Evolutionary conservation across 1,140 invertebrate genomes (phyloP).

Genomic region (Trichogramma pretiosum): DNA sequence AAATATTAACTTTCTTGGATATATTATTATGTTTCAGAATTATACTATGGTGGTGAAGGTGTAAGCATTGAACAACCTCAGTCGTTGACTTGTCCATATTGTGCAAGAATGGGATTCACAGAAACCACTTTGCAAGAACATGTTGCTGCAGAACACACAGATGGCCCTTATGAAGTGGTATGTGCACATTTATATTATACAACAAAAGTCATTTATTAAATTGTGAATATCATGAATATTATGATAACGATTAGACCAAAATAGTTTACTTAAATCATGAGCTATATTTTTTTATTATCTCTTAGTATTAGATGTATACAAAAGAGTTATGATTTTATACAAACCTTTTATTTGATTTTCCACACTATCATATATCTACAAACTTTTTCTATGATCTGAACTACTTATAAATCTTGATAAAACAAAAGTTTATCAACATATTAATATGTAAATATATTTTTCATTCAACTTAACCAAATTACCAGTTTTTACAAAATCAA

Average conservation of each 20-base stretch:
- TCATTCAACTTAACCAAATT: conserved; percentile 4
- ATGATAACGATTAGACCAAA: background rate
- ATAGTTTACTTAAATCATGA: background rate
- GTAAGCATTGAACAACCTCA: conserved; percentile 83
- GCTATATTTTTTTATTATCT: background rate
- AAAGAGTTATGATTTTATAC: too few relatives aligned
- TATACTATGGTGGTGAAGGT: conserved; percentile 92
- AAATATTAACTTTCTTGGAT: too few relatives aligned
- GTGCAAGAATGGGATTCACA: conserved; percentile 91
- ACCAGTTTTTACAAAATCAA: conserved; percentile 2
- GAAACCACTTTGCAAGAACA: conserved; percentile 87
- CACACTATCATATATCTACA: too few relatives aligned
- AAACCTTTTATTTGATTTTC: too few relatives aligned
- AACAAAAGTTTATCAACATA: conserved; percentile 12
- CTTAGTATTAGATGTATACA: too few relatives aligned
- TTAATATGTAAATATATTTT: background rate
- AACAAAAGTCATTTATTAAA: background rate
- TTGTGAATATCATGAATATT: background rate
- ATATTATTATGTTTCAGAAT: conserved; percentile 58
- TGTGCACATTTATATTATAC: conserved; percentile 27
- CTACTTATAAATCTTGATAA: too few relatives aligned
- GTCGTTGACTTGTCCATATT: conserved; percentile 93
- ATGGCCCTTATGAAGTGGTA: conserved; percentile 79
- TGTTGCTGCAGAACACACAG: conserved; percentile 79
- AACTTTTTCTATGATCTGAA: too few relatives aligned